phyloP scores from a whole-genome alignment of 1,140 invertebrate genomes.

The Megathymus violae region DNA sequence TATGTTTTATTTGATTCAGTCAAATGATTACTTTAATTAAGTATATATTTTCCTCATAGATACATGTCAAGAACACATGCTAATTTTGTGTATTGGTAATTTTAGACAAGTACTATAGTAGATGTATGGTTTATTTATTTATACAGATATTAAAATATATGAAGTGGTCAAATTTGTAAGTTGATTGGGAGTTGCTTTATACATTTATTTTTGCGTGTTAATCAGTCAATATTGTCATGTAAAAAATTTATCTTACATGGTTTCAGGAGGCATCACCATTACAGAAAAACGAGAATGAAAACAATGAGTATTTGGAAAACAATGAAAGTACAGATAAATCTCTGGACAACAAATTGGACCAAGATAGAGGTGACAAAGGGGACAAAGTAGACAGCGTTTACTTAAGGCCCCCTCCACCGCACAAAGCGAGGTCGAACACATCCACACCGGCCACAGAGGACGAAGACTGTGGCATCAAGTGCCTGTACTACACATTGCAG shows the following conservation, averaged over 20 bases:
- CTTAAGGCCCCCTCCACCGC: constrained; percentile 57
- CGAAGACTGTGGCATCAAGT: constrained; percentile 74
- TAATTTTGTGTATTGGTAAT: too few relatives aligned
- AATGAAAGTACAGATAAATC: constrained; percentile 44
- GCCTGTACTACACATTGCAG: constrained; percentile 74
- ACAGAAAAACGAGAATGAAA: constrained; percentile 39
- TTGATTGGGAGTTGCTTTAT: too few relatives aligned
- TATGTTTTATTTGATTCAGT: too few relatives aligned
- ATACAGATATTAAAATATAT: too few relatives aligned
- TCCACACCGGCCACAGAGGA: constrained; percentile 58
- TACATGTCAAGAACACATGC: too few relatives aligned
- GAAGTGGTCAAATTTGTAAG: too few relatives aligned
- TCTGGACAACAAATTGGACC: constrained; percentile 41
- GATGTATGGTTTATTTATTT: too few relatives aligned
- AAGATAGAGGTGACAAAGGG: constrained; percentile 40
- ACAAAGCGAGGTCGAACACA: constrained; percentile 52
- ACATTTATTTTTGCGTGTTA: too few relatives aligned
- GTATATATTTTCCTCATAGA: too few relatives aligned
- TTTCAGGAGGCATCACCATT: constrained; percentile 59
- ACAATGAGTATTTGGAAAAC: constrained; percentile 50
- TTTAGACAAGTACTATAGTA: too few relatives aligned
- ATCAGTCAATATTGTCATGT: not conserved
- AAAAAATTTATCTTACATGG: not conserved
- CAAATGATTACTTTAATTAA: too few relatives aligned
- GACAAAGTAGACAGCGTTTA: constrained; percentile 74